Evolutionary conservation across 2,113 vertebrate species (phyloP).

Genomic region (Alethe castanea): DNA sequence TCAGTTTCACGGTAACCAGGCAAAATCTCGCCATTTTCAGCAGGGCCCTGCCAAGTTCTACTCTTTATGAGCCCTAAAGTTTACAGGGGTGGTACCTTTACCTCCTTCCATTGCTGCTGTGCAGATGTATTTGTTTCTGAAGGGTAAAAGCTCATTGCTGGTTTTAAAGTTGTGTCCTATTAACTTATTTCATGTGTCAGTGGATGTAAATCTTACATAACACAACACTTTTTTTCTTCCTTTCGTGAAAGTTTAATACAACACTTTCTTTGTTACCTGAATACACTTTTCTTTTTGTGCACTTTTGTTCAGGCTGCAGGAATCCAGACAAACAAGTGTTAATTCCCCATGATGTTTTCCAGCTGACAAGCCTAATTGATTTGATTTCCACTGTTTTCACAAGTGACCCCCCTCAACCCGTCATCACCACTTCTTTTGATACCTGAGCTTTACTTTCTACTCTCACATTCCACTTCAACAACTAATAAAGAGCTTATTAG

Average conservation of each 20-base stretch:
- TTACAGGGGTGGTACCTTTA: neutral
- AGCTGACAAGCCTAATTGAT: slow-evolving; percentile 68
- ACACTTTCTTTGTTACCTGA: slow-evolving; percentile 21
- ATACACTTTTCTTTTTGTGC: slow-evolving; percentile 11
- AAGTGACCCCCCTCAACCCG: slow-evolving; percentile 55
- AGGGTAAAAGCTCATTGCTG: neutral
- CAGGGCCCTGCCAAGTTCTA: neutral
- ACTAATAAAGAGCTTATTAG: slow-evolving; percentile 60
- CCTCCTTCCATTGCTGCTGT: neutral
- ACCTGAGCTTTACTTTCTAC: slow-evolving; percentile 60
- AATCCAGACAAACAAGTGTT: slow-evolving; percentile 58
- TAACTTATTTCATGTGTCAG: neutral
- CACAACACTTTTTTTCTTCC: neutral
- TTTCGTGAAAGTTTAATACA: slow-evolving; percentile 1
- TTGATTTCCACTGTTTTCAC: slow-evolving; percentile 70
- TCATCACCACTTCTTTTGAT: slow-evolving; percentile 52
- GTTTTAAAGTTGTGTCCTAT: neutral
- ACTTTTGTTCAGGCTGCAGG: slow-evolving; percentile 13
- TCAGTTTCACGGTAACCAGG: neutral
- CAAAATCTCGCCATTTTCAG: neutral
- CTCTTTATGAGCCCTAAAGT: neutral
- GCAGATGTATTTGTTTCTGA: slow-evolving; percentile 1
- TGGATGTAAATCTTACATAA: neutral
- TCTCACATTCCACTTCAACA: slow-evolving; percentile 60
- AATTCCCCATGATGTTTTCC: slow-evolving; percentile 64